These are phyloP conservation scores for Acronicta psi DNA, from an alignment of 2,888 invertebrate species.

Conservation along the genomic window DNA sequence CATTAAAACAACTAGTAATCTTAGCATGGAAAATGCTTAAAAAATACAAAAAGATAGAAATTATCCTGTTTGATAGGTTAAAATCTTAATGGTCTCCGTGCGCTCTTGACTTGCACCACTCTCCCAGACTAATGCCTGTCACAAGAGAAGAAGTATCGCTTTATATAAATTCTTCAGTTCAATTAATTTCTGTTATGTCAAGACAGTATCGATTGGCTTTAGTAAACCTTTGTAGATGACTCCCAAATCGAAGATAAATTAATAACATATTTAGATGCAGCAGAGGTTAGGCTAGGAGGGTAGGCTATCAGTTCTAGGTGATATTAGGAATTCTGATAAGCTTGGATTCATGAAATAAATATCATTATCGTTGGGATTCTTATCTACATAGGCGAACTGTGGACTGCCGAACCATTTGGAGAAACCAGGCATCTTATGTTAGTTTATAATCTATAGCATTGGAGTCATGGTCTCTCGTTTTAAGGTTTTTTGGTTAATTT, in stretches of 20 bases:
- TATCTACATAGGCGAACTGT: no score
- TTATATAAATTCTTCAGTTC: constrained; percentile 81
- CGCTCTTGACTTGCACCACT: constrained; percentile 49
- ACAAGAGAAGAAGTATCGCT: constrained; percentile 80
- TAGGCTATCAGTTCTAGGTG: neutral
- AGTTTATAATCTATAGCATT: no score
- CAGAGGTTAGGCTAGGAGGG: no score
- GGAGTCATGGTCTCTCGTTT: no score
- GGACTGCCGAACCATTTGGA: no score
- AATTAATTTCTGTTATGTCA: constrained; percentile 83
- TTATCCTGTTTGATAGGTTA: neutral
- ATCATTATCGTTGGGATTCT: no score
- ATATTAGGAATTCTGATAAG: neutral
- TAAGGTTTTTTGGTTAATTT: no score
- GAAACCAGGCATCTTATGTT: no score
- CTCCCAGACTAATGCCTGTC: constrained; percentile 72
- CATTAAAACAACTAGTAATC: no score
- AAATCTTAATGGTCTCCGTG: neutral
- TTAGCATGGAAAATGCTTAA: no score
- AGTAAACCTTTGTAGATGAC: constrained; percentile 74
- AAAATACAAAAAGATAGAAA: no score
- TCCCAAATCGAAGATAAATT: constrained; percentile 19
- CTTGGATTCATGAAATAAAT: no score
- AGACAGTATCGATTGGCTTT: constrained; percentile 74
- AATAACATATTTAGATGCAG: constrained; percentile 6